Base-by-base conservation (phyloP, 2,797 vertebrate genomes). In the Centroberyx gerrardi region DNA sequence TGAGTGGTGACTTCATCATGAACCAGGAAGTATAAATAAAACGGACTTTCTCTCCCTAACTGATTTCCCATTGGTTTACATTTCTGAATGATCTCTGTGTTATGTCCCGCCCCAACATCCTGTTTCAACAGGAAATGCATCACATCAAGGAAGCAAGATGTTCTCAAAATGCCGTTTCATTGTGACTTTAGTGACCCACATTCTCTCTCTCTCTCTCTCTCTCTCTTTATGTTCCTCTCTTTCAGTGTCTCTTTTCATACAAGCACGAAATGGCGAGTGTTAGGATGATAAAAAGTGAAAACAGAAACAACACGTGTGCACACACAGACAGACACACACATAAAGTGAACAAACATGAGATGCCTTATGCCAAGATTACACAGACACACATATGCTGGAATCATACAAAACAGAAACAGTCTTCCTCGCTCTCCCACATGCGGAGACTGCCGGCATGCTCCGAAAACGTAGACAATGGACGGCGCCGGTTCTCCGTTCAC, bases 281-380 rank as follows among this genome's bases (percentile, higher is more conserved):
- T 14, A 33, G 27, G 42, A 73, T 62, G 74, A 44, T 60, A 72
- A 84, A 59, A 62, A 54, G 49, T 61, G 12, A 70, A 78, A 74
- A 68, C 69, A 75, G 14, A 74, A 18, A 52, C 40, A 62, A 81
- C 61, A 76, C 58, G 69, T 5, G 13, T 56, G 52, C 42, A 31
- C 60, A 73, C 75, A 72, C 29, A 44, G 13, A 63, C 60, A 51
- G 54, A 51, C 58, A 62, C 70, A 71, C 40, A 72, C 55, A 74
- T 42, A 63, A 38, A 67, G 42, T 18, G 22, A 44, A 40, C 52
- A 56, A 68, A 75, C 64, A n/a, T 18, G 55, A 33, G 52, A 77
- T 31, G 52, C 52, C n/a, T 27, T 72, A 44, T 74, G 55, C 44
- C 63, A 65, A 80, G 79, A 70, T 68, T 40, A 62, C 74, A 72